Percentiles rank a stretch among this genome's conserved stretches.
Conservation (phyloP, 2,888 invertebrate genomes). For the Cryptops parisi region DNA sequence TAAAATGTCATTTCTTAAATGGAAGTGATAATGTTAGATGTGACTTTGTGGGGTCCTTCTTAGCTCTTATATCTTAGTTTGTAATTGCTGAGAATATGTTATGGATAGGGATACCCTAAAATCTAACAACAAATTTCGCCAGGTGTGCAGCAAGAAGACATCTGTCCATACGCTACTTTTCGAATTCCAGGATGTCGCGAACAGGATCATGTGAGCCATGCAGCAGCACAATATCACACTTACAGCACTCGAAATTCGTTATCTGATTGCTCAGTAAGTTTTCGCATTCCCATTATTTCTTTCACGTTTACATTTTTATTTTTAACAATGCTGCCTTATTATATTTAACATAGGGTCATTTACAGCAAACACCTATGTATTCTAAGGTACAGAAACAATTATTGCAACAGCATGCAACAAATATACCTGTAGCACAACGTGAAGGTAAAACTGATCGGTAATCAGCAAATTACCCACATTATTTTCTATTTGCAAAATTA, state of each 20-base stretch:
- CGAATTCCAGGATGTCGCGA: constrained; percentile 20
- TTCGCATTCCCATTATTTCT: no score
- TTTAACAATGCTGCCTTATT: no score
- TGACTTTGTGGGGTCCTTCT: no score
- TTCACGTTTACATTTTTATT: no score
- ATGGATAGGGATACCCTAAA: no score
- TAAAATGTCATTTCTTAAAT: no score
- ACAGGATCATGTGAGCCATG: constrained; percentile 7
- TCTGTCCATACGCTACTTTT: constrained; percentile 33
- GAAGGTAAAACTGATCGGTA: constrained; percentile 1
- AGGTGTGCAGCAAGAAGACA: constrained; percentile 26
- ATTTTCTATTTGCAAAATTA: background rate
- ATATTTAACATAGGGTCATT: background rate
- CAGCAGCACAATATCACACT: constrained; percentile 6
- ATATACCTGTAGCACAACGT: background rate
- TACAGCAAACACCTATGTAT: constrained; percentile 3
- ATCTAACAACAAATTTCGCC: no score
- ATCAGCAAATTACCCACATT: background rate
- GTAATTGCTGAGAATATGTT: no score
- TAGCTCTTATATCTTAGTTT: no score
- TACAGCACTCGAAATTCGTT: constrained; percentile 8
- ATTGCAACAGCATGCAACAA: background rate
- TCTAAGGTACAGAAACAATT: constrained; percentile 9
- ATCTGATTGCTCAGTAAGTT: constrained; percentile 6
- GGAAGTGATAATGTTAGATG: no score